phyloP scores from a whole-genome alignment of 2,797 vertebrate genomes.

The Echeneis naucrates region DNA sequence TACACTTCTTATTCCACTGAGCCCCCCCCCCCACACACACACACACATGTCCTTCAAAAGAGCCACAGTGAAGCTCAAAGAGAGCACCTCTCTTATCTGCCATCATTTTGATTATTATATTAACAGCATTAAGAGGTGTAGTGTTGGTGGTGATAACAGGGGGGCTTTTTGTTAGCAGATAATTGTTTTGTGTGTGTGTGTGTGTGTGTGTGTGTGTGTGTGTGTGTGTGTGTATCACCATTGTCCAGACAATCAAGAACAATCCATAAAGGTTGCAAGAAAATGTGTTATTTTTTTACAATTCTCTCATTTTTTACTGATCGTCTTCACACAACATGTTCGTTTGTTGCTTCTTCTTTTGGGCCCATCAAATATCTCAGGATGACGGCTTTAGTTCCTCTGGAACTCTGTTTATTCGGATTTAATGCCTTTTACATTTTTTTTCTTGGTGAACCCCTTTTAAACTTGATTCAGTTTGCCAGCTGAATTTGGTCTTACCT shows the following conservation, averaged over 20 bases:
- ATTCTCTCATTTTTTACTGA: too few species aligned
- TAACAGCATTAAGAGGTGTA: slow-evolving; percentile 27
- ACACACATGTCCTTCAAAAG: slow-evolving; percentile 74
- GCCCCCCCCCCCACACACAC: not conserved
- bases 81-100: slow-evolving; percentile 46
- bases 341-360: not conserved
- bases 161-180: not conserved
- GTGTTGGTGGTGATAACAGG: not conserved
- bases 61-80: slow-evolving; percentile 55
- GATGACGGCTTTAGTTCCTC: too few species aligned
- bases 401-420: not conserved
- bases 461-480: too few species aligned
- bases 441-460: not conserved
- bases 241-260: not conserved
- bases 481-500: too few species aligned
- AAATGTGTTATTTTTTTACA: too few species aligned
- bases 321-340: too few species aligned
- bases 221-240: too few species aligned
- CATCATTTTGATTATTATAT: slow-evolving; percentile 54
- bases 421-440: not conserved
- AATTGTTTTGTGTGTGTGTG: too few species aligned
- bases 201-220: too few species aligned
- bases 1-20: slow-evolving; percentile 70
- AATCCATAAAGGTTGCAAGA: not conserved
- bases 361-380: too few species aligned